These are phyloP conservation scores for Harpagoxenus sublaevis DNA, from an alignment of 2,888 invertebrate species.

Conservation along the genomic window DNA sequence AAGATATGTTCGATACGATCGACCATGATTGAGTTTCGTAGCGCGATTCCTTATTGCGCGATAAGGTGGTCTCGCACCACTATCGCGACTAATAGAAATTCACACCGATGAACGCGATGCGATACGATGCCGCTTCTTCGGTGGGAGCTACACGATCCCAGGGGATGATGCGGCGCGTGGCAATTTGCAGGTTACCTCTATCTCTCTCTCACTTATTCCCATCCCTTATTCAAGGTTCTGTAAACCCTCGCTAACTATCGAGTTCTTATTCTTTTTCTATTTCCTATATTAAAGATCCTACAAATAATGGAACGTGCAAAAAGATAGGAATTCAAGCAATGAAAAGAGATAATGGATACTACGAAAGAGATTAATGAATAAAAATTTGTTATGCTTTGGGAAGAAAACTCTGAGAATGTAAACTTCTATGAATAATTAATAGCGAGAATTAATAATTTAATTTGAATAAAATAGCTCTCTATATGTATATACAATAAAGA, in stretches of 20 bases:
- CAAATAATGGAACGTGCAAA: constrained; percentile 36
- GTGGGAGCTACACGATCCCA: constrained; percentile 60
- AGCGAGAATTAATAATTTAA: neutral
- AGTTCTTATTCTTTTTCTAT: neutral
- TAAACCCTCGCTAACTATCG: constrained; percentile 2
- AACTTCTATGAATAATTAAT: neutral
- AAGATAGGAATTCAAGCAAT: neutral
- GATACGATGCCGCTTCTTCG: constrained; percentile 59
- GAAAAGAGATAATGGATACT: neutral
- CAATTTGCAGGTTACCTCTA: constrained; percentile 68
- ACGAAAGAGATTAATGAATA: neutral
- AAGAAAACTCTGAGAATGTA: neutral
- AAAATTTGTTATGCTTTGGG: neutral
- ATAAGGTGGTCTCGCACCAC: constrained; percentile 26
- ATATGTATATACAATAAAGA: neutral
- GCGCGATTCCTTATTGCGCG: constrained; percentile 37
- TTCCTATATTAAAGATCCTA: neutral
- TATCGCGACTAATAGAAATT: constrained; percentile 71
- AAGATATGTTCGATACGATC: constrained; percentile 28
- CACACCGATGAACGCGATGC: constrained; percentile 64
- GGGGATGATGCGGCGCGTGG: constrained; percentile 67
- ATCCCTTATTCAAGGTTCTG: neutral
- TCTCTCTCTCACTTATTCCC: neutral
- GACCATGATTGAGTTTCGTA: constrained; percentile 37
- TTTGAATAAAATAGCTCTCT: neutral